phyloP scores from a whole-genome alignment of 2,797 vertebrate species.

The Staurois parvus region DNA sequence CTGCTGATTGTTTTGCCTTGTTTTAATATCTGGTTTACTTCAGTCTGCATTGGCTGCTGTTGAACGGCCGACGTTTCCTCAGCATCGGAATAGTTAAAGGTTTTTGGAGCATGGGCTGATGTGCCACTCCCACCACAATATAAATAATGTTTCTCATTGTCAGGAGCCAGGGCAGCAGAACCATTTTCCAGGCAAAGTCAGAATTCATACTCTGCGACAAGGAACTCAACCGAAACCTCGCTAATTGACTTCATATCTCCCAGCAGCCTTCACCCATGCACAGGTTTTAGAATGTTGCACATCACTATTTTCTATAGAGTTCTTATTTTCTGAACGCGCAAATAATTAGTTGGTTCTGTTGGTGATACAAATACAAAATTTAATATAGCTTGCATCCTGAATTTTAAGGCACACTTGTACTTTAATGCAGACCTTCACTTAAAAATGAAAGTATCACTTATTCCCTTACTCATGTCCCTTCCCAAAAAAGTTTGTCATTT shows the following conservation, averaged over 20 bases:
- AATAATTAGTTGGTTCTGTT: too few relatives aligned
- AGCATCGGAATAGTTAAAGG: slow-evolving; percentile 18
- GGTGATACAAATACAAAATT: too few relatives aligned
- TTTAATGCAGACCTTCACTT: too few relatives aligned
- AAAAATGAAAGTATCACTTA: too few relatives aligned
- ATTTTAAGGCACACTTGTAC: too few relatives aligned
- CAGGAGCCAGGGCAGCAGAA: slow-evolving; percentile 28
- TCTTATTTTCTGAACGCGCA: too few relatives aligned
- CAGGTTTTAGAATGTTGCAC: background rate
- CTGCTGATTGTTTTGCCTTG: background rate
- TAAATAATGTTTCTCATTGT: slow-evolving; percentile 42
- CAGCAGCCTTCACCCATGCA: background rate
- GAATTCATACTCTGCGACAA: slow-evolving; percentile 6
- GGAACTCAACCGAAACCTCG: background rate
- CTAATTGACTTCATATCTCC: background rate
- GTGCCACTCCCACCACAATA: slow-evolving; percentile 24
- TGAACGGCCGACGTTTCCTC: background rate
- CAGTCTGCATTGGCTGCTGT: background rate
- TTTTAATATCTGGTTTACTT: background rate
- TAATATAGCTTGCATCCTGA: too few relatives aligned
- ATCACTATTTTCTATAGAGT: too few relatives aligned
- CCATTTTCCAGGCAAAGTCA: slow-evolving; percentile 15
- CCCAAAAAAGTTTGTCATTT: too few relatives aligned
- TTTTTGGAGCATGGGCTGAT: background rate
- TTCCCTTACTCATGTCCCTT: too few relatives aligned